Conservation (phyloP, 2,113 vertebrate species). For the Hiodon tergisus region DNA sequence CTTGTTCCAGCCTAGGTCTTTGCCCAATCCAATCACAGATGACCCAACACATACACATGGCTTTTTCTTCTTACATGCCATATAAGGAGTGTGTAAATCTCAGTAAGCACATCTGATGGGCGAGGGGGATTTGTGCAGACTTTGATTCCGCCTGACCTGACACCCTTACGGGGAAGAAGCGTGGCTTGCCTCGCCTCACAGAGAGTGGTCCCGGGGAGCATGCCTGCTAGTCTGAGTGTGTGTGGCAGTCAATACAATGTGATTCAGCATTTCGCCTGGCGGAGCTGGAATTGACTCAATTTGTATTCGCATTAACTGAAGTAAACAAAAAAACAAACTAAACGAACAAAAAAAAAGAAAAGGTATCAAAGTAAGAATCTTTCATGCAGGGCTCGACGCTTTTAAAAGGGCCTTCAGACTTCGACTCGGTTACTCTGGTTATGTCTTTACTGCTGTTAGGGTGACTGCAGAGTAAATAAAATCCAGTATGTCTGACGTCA, state of each 20-base stretch:
- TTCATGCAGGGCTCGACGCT: too few species aligned
- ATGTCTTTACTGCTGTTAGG: background rate
- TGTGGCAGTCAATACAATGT: too few species aligned
- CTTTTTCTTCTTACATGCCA: background rate
- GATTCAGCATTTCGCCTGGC: too few species aligned
- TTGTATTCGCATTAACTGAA: too few species aligned
- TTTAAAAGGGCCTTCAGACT: too few species aligned
- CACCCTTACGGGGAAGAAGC: background rate
- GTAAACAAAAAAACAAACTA: too few species aligned
- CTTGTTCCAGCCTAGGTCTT: slow-evolving; percentile 24
- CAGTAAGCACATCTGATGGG: background rate
- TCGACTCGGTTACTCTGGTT: background rate
- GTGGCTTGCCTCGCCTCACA: background rate
- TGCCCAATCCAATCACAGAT: background rate
- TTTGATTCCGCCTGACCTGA: background rate
- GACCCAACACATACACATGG: background rate
- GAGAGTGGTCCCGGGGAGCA: background rate
- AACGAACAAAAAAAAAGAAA: too few species aligned
- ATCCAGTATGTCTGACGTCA: background rate
- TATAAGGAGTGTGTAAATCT: background rate
- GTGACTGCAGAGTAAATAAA: background rate
- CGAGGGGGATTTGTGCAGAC: background rate
- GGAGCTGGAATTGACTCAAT: too few species aligned
- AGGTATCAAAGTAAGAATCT: too few species aligned
- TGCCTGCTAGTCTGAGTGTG: too few species aligned